Conservation (phyloP, 2,113 vertebrate genomes). For the Bothrops jararaca region DNA sequence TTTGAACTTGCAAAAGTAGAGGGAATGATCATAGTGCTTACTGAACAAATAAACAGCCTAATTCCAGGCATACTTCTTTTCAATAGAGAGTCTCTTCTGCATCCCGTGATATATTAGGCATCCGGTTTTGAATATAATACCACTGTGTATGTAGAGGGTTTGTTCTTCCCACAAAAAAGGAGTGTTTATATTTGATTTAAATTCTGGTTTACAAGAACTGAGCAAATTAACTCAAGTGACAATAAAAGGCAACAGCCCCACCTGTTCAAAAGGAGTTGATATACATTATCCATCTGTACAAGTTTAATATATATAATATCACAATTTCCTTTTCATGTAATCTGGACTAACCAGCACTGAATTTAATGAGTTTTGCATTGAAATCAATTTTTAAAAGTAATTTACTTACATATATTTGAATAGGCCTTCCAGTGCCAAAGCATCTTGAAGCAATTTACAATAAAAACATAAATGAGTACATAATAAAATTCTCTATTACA, state of each 20-base stretch:
- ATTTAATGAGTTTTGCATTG: neutral
- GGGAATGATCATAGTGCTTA: neutral
- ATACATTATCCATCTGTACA: neutral
- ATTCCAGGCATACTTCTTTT: neutral
- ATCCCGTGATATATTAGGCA: neutral
- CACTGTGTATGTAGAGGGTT: neutral
- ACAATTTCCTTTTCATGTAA: neutral
- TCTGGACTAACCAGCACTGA: neutral
- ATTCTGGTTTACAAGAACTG: neutral
- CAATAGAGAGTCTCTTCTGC: neutral
- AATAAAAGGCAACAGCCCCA: neutral
- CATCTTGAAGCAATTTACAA: neutral
- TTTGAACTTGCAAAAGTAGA: neutral
- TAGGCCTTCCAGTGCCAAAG: neutral
- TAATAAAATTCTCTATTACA: neutral
- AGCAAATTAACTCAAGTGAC: neutral
- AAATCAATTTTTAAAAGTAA: neutral
- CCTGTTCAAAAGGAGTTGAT: neutral
- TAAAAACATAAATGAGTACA: neutral
- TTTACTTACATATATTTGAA: neutral
- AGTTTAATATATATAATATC: neutral
- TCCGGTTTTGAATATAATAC: neutral
- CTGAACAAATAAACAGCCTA: neutral
- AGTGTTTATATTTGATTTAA: neutral
- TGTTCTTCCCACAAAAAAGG: neutral